phyloP scores from a whole-genome alignment of 1,140 invertebrate genomes.

The Neodiprion virginianus region DNA sequence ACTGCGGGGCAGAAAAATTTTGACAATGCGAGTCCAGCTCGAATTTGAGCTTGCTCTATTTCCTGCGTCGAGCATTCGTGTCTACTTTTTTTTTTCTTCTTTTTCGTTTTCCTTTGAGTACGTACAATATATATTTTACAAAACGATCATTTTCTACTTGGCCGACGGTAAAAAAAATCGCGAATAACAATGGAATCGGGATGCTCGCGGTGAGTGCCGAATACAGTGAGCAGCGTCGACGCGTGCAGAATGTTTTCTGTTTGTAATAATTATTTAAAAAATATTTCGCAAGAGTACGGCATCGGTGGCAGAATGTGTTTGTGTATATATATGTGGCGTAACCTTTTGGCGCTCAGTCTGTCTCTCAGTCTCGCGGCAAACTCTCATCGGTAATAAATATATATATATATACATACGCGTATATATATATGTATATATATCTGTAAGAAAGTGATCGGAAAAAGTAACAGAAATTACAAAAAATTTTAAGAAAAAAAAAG shows the following conservation, averaged over 20 bases:
- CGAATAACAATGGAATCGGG: neutral
- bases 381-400: neutral
- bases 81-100: no score
- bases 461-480: conserved; percentile 10
- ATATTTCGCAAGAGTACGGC: conserved; percentile 3
- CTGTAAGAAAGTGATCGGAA: neutral
- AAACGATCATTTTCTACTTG: neutral
- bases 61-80: no score
- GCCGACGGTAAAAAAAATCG: neutral
- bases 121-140: no score
- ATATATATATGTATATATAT: neutral
- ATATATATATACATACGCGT: neutral
- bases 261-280: neutral
- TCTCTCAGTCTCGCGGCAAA: neutral
- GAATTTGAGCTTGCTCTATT: no score
- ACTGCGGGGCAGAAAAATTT: no score
- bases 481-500: neutral
- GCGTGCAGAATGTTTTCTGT: neutral
- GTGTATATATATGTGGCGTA: conserved; percentile 39
- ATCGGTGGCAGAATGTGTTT: neutral
- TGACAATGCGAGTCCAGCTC: no score
- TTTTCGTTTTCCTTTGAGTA: no score
- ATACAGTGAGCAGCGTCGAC: no score
- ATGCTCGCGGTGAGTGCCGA: neutral
- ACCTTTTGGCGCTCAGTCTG: conserved; percentile 31